Evolutionary conservation across 2,888 invertebrate species (phyloP), one percentile per base, ranked within the genome.

Genomic region (Pammene fasciana): DNA sequence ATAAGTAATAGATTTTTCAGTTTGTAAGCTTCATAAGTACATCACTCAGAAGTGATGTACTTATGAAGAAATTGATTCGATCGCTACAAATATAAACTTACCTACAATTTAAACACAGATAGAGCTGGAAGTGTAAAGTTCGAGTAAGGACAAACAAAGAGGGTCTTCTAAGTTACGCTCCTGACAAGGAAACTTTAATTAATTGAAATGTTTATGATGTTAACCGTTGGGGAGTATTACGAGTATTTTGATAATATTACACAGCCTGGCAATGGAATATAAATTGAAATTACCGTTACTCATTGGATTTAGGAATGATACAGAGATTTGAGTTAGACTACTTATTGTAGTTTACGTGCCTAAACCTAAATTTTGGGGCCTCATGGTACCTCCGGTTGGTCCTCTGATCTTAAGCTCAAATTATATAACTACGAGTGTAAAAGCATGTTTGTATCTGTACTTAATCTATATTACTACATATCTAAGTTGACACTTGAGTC

Each of bases 191-290:
- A 70, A 70, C 70, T 70, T 70, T 70, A 70, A 70, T 70, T 71
- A 71, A 71, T 71, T 71, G 68, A 67, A 65, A 66, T 71, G 68
- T 71, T 68, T 71, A 71, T 68, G 68, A 64, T 68, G 67, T 67
- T 59, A 67, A 71, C 71, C 59, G 67, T 67, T 48, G 59, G 68
- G 60, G 65, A 67, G 18, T 65, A 70, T 65, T 60, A 65, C 65
- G 64, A 59, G 68, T 65, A 68, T 68, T 70, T 70, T 65, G 70
- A 59, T 70, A 65, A 60, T 70, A 70, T 65, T 54, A 70, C 54
- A 55, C 55, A 65, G 60, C 54, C 41, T 41, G 55, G 60, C 26
- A 26, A 70, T 65, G 60, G 54, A 60, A 46, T 54, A 38, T 70
- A 48, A 65, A 60, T 65, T 70, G 46, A 60, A 70, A 48, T 65